Evolutionary conservation across 37 sponge, comb jelly and placozoan genomes (phyloP), one percentile per base, ranked within the genome.

Genomic region (Chondrilla cf. caribensis): DNA sequence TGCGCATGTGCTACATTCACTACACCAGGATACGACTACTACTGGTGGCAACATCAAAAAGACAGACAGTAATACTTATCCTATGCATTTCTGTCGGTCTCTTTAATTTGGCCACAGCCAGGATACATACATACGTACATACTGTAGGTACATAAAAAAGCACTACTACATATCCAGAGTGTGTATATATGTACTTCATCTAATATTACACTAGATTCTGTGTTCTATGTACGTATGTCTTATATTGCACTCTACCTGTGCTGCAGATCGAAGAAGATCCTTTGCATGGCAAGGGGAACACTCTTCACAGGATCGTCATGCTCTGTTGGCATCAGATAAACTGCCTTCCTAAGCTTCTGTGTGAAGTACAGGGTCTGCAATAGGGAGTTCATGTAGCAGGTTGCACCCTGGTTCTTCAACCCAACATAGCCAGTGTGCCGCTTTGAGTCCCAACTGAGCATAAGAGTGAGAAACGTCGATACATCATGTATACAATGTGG

Each of bases 371-470:
- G 85, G 0, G 97, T 95, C 78, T 98, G 99, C 21, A 98, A 82
- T n/a, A 98, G 82, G 2, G 99, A 98, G 87, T 93, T 98, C 99
- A 98, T 98, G 87, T 98, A 98, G 82, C 99, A 98, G 31, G 99
- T 98, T 38, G 99, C 99, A 5, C 99, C 99, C 41, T 98, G 99
- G 81, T 98, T 98, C 83, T 94, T 93, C 35, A 98, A 81, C 33
- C 99, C 99, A 19, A 98, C 99, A 82, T 85, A 98, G 24, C 99
- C 99, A 42, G 97, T 98, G 85, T 93, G 88, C 84, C 89, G 90
- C 79, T 97, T 93, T 22, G 95, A 93, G 83, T 98, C 99, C 99
- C 99, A 98, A 77, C 97, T 97, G 54, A 51, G 55, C 3, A 65
- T 0, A 51, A 33, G 1, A 33, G 35, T 28, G 68, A 33, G 60